Base-by-base conservation (phyloP, 1,140 invertebrate genomes). In the Bombus superbus region DNA sequence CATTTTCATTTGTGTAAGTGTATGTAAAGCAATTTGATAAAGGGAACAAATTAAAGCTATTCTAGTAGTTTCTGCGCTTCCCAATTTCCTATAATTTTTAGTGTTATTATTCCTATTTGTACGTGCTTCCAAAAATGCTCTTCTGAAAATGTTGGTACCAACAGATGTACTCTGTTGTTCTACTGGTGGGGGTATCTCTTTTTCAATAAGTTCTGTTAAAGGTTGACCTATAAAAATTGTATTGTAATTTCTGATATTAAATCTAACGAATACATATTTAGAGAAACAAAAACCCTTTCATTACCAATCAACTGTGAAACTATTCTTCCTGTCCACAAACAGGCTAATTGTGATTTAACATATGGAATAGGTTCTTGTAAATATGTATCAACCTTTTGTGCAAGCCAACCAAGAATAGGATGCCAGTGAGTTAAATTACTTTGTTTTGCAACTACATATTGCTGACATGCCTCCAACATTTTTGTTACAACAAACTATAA, bases 341-440 rank as follows among this genome's bases (percentile, higher is more conserved):
- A 96, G 79, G 98, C 97, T 32, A 99, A 94, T 93, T 99, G 98
- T 47, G 95, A 96, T 88, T 98, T 97, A 1, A 99, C 97, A 90
- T 97, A 96, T 1, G 96, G 96, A 94, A 98, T 97, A 68, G 98
- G 97, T 81, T 98, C 98, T 91, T 98, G 97, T 57, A 98, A 96
- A n/a, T 97, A 97, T 13, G 96, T 95, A 93, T 99, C 98, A 71
- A 98, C 97, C 18, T 97, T 96, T 90, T 99, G 98, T 18, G 98
- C 97, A 95, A 99, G 98, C 98, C 99, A 99, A n/a, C 99, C 99
- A 13, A 99, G 96, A 47, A 99, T 97, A 32, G 99, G 98, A 96
- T 99, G 99, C 98, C 99, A 99, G 94, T 99, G 98, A 64, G 98
- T 99, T 53, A 99, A 96, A 93, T 98, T 98, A 35, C 98, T 98